Evolutionary conservation across 2,113 vertebrate species (phyloP).

Genomic region (Sminthopsis crassicaudata): DNA sequence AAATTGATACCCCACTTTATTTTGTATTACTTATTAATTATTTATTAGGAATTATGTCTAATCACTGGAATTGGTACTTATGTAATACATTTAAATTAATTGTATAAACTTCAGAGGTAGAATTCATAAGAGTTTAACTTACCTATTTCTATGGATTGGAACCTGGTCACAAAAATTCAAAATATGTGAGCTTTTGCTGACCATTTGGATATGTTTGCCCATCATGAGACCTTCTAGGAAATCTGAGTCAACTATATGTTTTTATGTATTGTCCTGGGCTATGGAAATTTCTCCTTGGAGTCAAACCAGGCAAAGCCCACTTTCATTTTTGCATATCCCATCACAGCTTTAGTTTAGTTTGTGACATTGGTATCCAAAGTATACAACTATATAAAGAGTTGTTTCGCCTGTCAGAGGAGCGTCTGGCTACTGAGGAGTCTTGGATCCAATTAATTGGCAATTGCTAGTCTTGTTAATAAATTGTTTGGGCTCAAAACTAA

Average conservation of each 20-base stretch:
- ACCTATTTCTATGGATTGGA: neutral
- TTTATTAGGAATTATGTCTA: neutral
- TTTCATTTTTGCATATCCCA: neutral
- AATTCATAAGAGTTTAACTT: neutral
- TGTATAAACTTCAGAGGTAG: neutral
- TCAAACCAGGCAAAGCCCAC: neutral
- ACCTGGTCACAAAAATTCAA: neutral
- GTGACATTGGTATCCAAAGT: neutral
- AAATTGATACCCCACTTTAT: neutral
- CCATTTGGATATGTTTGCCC: neutral
- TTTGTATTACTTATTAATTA: neutral
- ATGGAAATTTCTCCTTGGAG: neutral
- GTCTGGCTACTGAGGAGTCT: neutral
- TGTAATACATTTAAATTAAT: neutral
- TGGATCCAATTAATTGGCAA: neutral
- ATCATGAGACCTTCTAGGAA: neutral
- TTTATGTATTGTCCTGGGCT: neutral
- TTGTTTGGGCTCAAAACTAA: neutral
- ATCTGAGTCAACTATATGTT: neutral
- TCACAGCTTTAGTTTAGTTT: neutral
- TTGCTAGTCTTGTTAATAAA: neutral
- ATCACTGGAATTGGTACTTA: neutral
- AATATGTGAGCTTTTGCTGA: neutral
- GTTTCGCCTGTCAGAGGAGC: neutral
- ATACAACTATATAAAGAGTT: neutral